Percentiles rank a stretch among this genome's conserved stretches.
These are phyloP conservation scores for Sphinx pinastri DNA, from an alignment of 2,888 invertebrate species.

Conservation along the genomic window DNA sequence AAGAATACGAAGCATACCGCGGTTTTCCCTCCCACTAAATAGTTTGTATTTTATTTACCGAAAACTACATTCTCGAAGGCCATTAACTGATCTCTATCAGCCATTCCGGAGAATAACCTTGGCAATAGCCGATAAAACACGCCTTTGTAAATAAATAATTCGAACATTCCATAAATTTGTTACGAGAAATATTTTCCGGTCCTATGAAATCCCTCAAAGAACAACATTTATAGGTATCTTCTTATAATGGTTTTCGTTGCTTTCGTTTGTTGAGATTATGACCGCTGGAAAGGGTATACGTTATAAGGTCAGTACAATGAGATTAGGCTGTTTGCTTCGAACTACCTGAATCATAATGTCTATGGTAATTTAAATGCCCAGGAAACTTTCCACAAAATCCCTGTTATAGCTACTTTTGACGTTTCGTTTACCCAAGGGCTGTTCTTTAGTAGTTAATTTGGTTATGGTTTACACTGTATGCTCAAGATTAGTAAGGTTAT, in stretches of 20 bases:
- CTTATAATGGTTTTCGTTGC: slow-evolving; percentile 28
- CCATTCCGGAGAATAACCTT: slow-evolving; percentile 50
- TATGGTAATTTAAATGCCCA: slow-evolving; percentile 34
- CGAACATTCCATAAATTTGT: slow-evolving; percentile 29
- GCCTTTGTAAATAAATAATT: slow-evolving; percentile 34
- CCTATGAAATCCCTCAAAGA: slow-evolving; percentile 29
- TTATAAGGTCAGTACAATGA: slow-evolving; percentile 37
- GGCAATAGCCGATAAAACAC: slow-evolving; percentile 47
- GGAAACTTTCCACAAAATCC: slow-evolving; percentile 41
- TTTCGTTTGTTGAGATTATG: slow-evolving; percentile 35
- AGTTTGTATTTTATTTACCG: slow-evolving; percentile 28
- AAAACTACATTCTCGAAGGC: slow-evolving; percentile 34
- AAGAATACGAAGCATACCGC: slow-evolving; percentile 13
- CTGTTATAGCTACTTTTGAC: slow-evolving; percentile 40
- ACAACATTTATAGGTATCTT: slow-evolving; percentile 27
- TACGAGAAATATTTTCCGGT: slow-evolving; percentile 24
- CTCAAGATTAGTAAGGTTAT: slow-evolving; percentile 37
- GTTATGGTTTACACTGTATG: slow-evolving; percentile 32
- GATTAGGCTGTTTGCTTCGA: slow-evolving; percentile 32
- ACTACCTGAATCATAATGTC: slow-evolving; percentile 34
- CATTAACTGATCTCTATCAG: slow-evolving; percentile 44
- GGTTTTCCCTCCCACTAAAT: slow-evolving; percentile 30
- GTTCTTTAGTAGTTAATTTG: slow-evolving; percentile 46
- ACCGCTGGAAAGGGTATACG: slow-evolving; percentile 33
- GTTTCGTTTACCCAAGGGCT: slow-evolving; percentile 35